Conservation (phyloP, 1,140 invertebrate genomes). For the Pseudomyrmex dendroicus region DNA sequence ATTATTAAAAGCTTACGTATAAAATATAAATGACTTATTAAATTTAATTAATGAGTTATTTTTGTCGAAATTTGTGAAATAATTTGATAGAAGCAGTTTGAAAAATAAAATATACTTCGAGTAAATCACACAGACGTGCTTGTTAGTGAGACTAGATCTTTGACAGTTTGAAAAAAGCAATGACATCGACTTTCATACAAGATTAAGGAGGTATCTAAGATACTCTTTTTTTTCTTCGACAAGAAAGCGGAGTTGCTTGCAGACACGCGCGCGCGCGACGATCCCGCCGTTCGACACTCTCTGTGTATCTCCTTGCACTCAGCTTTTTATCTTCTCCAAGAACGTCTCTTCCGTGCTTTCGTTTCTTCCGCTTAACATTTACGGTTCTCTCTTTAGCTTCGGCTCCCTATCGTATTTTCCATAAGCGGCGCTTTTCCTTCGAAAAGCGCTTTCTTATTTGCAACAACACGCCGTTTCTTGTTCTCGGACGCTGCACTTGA, state of each 20-base stretch:
- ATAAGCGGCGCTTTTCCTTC: constrained; percentile 56
- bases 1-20: not conserved
- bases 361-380: constrained; percentile 3
- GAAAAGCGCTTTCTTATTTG: constrained; percentile 70
- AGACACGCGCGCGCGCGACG: constrained; percentile 19
- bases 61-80: not conserved
- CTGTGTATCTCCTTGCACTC: constrained; percentile 30
- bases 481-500: constrained; percentile 47
- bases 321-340: constrained; percentile 44
- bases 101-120: constrained; percentile 1
- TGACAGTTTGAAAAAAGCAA: not conserved
- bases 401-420: constrained; percentile 69
- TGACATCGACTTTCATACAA: constrained; percentile 40
- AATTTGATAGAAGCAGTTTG: no score
- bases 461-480: constrained; percentile 56
- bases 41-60: constrained; percentile 4
- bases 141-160: not conserved
- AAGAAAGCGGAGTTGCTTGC: constrained; percentile 40
- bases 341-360: constrained; percentile 23
- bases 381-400: constrained; percentile 38
- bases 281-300: constrained; percentile 29
- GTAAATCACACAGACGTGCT: constrained; percentile 3
- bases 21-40: constrained; percentile 1
- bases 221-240: constrained; percentile 49
- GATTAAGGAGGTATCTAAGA: constrained; percentile 59